Conservation (phyloP, 2,113 vertebrate species). For the Syngnathus scovelli region DNA sequence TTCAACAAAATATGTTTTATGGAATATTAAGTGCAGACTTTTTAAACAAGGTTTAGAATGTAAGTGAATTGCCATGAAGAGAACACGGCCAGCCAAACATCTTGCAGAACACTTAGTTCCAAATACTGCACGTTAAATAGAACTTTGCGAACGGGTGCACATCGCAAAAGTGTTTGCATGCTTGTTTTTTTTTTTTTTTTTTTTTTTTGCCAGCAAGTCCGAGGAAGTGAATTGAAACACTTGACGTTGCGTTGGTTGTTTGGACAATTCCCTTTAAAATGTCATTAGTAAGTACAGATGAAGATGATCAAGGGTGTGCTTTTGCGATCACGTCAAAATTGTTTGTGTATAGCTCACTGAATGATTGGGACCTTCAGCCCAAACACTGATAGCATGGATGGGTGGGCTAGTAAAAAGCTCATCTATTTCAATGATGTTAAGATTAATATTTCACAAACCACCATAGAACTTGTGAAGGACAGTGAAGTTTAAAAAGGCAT, state of each 20-base stretch:
- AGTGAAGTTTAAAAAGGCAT: constrained; percentile 19
- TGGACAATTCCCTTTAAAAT: constrained; percentile 2
- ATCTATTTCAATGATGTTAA: constrained; percentile 45
- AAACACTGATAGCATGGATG: constrained; percentile 33
- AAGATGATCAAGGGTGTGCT: background rate
- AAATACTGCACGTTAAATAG: constrained; percentile 31
- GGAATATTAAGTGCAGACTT: constrained; percentile 35
- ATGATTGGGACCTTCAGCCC: constrained; percentile 27
- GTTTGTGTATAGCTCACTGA: constrained; percentile 32
- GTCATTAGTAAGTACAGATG: background rate
- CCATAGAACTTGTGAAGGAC: constrained; percentile 36
- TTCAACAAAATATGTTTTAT: constrained; percentile 19
- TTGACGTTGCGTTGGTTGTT: background rate
- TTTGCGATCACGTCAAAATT: constrained; percentile 23
- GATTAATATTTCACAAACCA: constrained; percentile 36
- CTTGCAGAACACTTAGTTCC: constrained; percentile 44
- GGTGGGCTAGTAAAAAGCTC: constrained; percentile 63
- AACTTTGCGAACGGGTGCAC: background rate
- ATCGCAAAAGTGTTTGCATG: background rate
- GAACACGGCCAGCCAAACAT: constrained; percentile 46
- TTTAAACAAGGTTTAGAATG: constrained; percentile 43
- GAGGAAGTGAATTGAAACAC: background rate
- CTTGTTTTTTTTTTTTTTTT: background rate
- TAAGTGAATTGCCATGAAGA: constrained; percentile 40
- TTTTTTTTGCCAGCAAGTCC: background rate